Evolutionary conservation across 2,797 vertebrate genomes (phyloP), one percentile per base, ranked within the genome.

Genomic region (Craterocephalus amniculus): DNA sequence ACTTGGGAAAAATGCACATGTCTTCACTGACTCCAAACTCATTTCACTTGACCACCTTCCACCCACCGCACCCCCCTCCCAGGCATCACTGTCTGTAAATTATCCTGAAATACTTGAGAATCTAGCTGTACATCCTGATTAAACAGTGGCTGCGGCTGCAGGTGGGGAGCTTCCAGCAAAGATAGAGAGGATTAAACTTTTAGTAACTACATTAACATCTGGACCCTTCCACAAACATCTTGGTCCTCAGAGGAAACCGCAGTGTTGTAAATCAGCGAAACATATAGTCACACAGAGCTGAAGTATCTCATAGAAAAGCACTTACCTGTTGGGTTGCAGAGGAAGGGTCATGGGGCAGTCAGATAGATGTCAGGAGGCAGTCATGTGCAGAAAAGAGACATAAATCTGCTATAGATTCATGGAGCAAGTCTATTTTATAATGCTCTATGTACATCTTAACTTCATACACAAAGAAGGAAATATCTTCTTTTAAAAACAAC

Each of bases 291-390:
- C 18, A 62, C 6, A 20, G 40, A 48, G 24, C 34, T 34, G 24
- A 10, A 52, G 14, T 0, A 9, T 38, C 58, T 74, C 35, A 52
- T 54, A 72, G 76, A 78, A 67, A 72, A 76, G 24, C 40, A 89
- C 90, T 93, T 91, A 93, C 91, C 91, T 93, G 76, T 76, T 76
- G 64, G 77, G 62, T 59, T 67, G 71, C 1, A 40, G 2, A 58
- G 51, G 2, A 29, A 63, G 58, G 40, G 63, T 81, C 58, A 62
- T 0, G 18, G 4, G 66, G 65, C 40, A 36, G 56, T 72, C 12
- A 4, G 48, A 40, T 0, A 60, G 57, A 55, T 22, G 72, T 58
- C 51, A 51, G 2, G 49, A 45, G 18, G 3, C 40, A 38, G 62
- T 67, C 79, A 85, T 83, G 84, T 36, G 69, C 67, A 89, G 64